phyloP scores from a whole-genome alignment of 2,888 invertebrate species.

The Xestia rhomboidea region DNA sequence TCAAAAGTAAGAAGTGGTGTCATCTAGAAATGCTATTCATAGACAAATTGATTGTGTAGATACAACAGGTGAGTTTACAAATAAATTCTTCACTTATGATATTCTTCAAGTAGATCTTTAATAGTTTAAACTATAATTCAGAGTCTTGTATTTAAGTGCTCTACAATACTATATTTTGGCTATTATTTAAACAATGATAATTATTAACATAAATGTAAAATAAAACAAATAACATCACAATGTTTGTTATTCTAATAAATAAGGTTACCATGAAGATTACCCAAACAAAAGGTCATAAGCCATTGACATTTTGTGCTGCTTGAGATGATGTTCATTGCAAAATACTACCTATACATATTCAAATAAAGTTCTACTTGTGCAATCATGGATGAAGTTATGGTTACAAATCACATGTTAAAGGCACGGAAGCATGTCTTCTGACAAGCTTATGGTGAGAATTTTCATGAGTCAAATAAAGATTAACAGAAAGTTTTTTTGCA shows the following conservation, averaged over 20 bases:
- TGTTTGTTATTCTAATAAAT: conserved; percentile 15
- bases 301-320: conserved; percentile 37
- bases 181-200: neutral
- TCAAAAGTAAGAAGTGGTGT: neutral
- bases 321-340: conserved; percentile 23
- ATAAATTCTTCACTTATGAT: conserved; percentile 11
- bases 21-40: conserved; percentile 8
- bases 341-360: neutral
- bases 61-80: conserved; percentile 3
- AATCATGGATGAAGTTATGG: neutral
- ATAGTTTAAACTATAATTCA: neutral
- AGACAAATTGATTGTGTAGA: conserved; percentile 2
- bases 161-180: conserved; percentile 1
- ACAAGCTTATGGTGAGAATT: neutral
- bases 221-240: neutral
- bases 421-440: neutral
- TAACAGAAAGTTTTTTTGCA: neutral
- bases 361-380: conserved; percentile 16
- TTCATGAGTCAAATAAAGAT: neutral
- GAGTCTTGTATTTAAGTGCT: neutral
- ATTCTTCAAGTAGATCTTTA: neutral
- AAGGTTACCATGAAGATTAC: conserved; percentile 35
- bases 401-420: conserved; percentile 4
- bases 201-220: conserved; percentile 14
- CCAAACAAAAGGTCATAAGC: conserved; percentile 34